These are phyloP conservation scores for Holotrichia oblita DNA, from an alignment of 1,140 invertebrate genomes.

Conservation along the genomic window DNA sequence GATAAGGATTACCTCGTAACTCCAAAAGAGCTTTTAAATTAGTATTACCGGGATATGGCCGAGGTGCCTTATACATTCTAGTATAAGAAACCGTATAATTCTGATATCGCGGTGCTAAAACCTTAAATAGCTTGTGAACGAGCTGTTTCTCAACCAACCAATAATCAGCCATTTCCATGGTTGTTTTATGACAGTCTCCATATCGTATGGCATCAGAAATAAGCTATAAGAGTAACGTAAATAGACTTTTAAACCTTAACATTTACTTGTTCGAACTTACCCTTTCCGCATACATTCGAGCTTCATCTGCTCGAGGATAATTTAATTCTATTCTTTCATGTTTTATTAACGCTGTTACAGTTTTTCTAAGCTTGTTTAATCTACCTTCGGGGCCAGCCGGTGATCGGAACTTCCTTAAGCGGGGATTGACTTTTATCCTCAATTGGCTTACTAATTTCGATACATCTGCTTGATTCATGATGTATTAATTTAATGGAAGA, in stretches of 20 bases:
- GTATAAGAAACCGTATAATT: constrained; percentile 77
- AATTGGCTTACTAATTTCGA: constrained; percentile 78
- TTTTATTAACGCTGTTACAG: constrained; percentile 85
- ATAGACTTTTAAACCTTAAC: constrained; percentile 35
- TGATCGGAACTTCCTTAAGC: constrained; percentile 71
- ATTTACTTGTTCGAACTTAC: constrained; percentile 62
- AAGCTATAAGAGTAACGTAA: constrained; percentile 70
- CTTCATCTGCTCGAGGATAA: constrained; percentile 80
- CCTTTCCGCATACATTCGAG: constrained; percentile 87
- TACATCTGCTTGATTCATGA: constrained; percentile 81
- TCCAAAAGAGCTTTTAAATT: constrained; percentile 75
- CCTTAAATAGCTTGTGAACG: constrained; percentile 93
- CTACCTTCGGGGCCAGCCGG: constrained; percentile 79
- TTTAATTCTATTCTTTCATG: constrained; percentile 89
- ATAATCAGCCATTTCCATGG: constrained; percentile 90
- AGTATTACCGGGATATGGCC: constrained; percentile 65
- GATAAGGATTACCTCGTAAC: constrained; percentile 79
- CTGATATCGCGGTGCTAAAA: constrained; percentile 84
- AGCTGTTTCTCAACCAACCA: constrained; percentile 91
- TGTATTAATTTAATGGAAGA: neutral
- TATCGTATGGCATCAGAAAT: constrained; percentile 88
- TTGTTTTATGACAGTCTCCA: constrained; percentile 83
- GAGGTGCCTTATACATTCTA: constrained; percentile 75
- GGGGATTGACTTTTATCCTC: constrained; percentile 69
- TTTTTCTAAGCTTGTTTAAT: constrained; percentile 78